Evolutionary conservation across 2,888 invertebrate species (phyloP).

Genomic region (Ernsta delagoae): DNA sequence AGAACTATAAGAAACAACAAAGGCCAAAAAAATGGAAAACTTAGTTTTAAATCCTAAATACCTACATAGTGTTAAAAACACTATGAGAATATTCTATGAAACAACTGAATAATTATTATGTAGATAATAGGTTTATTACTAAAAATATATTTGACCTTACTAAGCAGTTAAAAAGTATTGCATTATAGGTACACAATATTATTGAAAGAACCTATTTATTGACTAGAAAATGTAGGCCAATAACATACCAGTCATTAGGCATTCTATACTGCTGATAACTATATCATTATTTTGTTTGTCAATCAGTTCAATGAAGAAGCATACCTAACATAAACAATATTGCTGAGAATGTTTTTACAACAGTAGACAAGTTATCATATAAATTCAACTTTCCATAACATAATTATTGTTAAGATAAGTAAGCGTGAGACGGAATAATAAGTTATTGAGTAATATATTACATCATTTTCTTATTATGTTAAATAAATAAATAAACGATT

Average conservation of each 20-base stretch:
- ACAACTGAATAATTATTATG: too few relatives aligned
- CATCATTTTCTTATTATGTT: background rate
- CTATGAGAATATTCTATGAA: background rate
- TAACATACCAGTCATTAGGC: constrained; percentile 50
- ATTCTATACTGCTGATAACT: constrained; percentile 20
- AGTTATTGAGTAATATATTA: background rate
- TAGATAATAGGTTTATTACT: background rate
- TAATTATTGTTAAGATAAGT: constrained; percentile 11
- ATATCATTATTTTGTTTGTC: constrained; percentile 31
- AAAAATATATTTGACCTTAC: background rate
- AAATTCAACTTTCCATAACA: constrained; percentile 21
- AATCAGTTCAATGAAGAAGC: background rate
- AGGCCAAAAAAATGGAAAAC: background rate
- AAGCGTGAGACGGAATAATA: constrained; percentile 1
- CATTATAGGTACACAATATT: constrained; percentile 11
- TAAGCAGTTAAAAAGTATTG: constrained; percentile 7
- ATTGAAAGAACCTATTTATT: constrained; percentile 50
- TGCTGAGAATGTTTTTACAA: constrained; percentile 11
- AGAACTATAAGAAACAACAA: too few relatives aligned
- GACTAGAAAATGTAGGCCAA: constrained; percentile 60
- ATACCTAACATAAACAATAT: constrained; percentile 22
- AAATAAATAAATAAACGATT: too few relatives aligned
- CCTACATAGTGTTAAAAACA: background rate
- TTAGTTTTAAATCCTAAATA: background rate
- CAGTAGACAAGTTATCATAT: constrained; percentile 9